Percentiles rank a stretch among this genome's conserved stretches.
phyloP scores from a whole-genome alignment of 30 jellyfish, hydroid and myxozoan species.

The Hydractinia echinata region DNA sequence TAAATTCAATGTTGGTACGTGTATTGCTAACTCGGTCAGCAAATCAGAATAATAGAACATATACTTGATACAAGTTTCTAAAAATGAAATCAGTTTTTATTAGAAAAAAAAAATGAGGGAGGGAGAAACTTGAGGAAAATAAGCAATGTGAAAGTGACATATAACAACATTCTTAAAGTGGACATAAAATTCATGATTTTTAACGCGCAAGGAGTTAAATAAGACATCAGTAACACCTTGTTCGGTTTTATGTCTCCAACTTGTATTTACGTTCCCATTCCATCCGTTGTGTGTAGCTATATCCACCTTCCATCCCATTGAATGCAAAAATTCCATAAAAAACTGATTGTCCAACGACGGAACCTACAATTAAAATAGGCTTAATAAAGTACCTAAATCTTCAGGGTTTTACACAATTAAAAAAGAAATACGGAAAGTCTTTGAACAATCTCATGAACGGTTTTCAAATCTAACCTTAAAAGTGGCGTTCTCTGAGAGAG shows the following conservation, averaged over 20 bases:
- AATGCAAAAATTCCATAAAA: constrained; percentile 61
- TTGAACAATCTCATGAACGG: too few relatives aligned
- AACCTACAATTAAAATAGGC: constrained; percentile 25
- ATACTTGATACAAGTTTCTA: constrained; percentile 20
- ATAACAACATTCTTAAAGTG: too few relatives aligned
- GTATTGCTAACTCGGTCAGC: constrained; percentile 77
- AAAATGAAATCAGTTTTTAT: not conserved
- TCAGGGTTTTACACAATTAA: too few relatives aligned
- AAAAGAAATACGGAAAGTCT: too few relatives aligned
- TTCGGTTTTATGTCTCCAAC: constrained; percentile 36
- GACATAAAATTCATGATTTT: too few relatives aligned
- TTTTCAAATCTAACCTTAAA: too few relatives aligned
- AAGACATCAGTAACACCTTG: not conserved
- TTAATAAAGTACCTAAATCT: too few relatives aligned
- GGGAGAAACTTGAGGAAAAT: not conserved
- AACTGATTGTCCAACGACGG: constrained; percentile 60
- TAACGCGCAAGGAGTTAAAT: too few relatives aligned
- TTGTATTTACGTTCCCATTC: constrained; percentile 66
- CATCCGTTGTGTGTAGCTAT: constrained; percentile 76
- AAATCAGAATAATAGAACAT: constrained; percentile 74
- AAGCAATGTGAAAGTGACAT: not conserved
- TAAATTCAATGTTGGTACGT: constrained; percentile 74
- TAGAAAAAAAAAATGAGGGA: not conserved
- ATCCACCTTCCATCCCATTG: constrained; percentile 92
- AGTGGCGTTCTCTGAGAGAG: too few relatives aligned